Evolutionary conservation across 2,888 invertebrate species (phyloP).

Genomic region (Stegophylla sp.): DNA sequence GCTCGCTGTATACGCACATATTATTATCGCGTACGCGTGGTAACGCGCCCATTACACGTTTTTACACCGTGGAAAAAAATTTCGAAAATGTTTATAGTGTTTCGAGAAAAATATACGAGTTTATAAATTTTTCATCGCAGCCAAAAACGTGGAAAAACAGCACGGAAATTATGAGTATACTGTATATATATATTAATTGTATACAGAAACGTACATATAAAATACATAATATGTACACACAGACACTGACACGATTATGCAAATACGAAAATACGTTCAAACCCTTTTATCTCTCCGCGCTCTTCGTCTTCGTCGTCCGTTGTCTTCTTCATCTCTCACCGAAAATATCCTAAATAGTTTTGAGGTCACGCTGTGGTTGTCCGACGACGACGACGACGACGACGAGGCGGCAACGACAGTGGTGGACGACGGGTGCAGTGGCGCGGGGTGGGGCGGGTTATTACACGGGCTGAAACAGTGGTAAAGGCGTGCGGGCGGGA

Average conservation of each 20-base stretch:
- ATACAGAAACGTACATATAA: too few species aligned
- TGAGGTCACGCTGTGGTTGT: slow-evolving; percentile 58
- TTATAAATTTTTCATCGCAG: neutral
- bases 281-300: slow-evolving; percentile 28
- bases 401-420: neutral
- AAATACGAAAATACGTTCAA: slow-evolving; percentile 54
- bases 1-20: neutral
- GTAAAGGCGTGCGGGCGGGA: slow-evolving; percentile 17
- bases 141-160: neutral
- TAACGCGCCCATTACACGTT: neutral
- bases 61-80: too few species aligned
- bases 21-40: neutral
- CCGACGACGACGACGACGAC: slow-evolving; percentile 33
- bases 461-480: slow-evolving; percentile 40
- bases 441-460: slow-evolving; percentile 51
- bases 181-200: too few species aligned
- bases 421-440: neutral
- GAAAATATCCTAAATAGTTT: slow-evolving; percentile 59
- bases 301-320: neutral
- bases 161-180: neutral
- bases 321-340: slow-evolving; percentile 39
- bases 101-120: neutral
- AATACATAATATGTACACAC: neutral
- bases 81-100: neutral
- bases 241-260: slow-evolving; percentile 46